These are phyloP conservation scores for Dicentrarchus labrax DNA, from an alignment of 2,113 vertebrate genomes.

Conservation along the genomic window DNA sequence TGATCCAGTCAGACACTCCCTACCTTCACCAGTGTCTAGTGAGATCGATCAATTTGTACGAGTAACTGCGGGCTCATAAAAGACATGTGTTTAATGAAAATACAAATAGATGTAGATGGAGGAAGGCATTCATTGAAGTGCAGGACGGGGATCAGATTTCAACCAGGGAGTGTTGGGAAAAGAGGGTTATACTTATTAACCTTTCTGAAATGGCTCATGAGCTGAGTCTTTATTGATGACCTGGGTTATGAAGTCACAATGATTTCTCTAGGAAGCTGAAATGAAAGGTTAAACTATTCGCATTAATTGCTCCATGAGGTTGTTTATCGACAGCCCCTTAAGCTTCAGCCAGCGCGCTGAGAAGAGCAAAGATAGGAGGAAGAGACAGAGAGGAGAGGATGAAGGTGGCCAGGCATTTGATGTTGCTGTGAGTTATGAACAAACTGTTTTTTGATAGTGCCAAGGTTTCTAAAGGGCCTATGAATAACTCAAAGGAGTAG, in stretches of 20 bases:
- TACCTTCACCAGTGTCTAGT: conserved; percentile 18
- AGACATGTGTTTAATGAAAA: conserved; percentile 71
- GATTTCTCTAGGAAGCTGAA: conserved; percentile 79
- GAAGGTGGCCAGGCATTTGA: conserved; percentile 47
- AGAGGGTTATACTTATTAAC: conserved; percentile 81
- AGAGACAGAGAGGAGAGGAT: conserved; percentile 6
- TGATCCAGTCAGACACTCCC: conserved; percentile 53
- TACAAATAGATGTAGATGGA: conserved; percentile 59
- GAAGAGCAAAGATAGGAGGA: not conserved
- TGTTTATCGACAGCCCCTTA: conserved; percentile 69
- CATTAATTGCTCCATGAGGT: conserved; percentile 79
- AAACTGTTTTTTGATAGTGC: conserved; percentile 67
- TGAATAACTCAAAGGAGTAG: conserved; percentile 70
- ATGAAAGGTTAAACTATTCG: conserved; percentile 84
- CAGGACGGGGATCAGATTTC: conserved; percentile 42
- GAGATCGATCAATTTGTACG: conserved; percentile 60
- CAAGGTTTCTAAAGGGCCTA: conserved; percentile 57
- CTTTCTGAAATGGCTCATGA: conserved; percentile 78
- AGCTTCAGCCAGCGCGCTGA: conserved; percentile 26
- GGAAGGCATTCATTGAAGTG: conserved; percentile 13
- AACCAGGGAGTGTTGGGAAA: conserved; percentile 30
- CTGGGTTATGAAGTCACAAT: conserved; percentile 79
- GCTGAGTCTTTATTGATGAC: conserved; percentile 79
- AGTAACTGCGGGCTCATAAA: conserved; percentile 36
- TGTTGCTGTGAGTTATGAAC: conserved; percentile 63